Evolutionary conservation across 2,888 invertebrate species (phyloP).

Genomic region (Himalopsyche anomala): DNA sequence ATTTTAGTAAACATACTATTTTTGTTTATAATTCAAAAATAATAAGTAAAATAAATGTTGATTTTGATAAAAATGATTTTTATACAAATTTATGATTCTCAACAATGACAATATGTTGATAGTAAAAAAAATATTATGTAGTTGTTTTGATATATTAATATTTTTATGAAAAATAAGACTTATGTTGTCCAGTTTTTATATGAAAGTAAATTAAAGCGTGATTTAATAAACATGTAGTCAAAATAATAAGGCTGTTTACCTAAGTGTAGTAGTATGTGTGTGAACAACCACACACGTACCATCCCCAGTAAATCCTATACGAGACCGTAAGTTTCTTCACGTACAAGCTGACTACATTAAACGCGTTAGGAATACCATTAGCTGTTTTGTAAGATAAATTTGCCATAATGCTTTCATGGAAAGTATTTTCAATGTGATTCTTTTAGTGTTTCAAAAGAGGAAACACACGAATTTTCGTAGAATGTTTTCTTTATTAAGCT

Average conservation of each 20-base stretch:
- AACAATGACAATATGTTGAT: no score
- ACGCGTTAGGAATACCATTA: slow-evolving; percentile 64
- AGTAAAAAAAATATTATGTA: no score
- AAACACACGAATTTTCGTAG: not conserved
- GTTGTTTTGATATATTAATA: no score
- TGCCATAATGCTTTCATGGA: slow-evolving; percentile 65
- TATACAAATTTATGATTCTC: no score
- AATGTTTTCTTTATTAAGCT: not conserved
- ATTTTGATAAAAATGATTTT: no score
- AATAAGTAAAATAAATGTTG: no score
- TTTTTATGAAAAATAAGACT: no score
- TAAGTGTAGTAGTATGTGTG: slow-evolving; percentile 23
- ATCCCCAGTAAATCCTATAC: slow-evolving; percentile 61
- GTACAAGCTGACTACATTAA: slow-evolving; percentile 65
- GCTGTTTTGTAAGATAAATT: slow-evolving; percentile 65
- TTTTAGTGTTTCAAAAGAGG: slow-evolving; percentile 17
- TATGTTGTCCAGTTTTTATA: no score
- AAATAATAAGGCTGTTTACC: not conserved
- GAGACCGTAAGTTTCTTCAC: slow-evolving; percentile 64
- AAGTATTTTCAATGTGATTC: slow-evolving; percentile 64
- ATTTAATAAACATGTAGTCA: not conserved
- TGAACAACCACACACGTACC: slow-evolving; percentile 61
- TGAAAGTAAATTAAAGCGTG: not conserved
- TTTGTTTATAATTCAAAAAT: no score
- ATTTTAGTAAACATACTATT: no score